Evolutionary conservation across 1,140 invertebrate genomes (phyloP).

Genomic region (Drosophila sp.): DNA sequence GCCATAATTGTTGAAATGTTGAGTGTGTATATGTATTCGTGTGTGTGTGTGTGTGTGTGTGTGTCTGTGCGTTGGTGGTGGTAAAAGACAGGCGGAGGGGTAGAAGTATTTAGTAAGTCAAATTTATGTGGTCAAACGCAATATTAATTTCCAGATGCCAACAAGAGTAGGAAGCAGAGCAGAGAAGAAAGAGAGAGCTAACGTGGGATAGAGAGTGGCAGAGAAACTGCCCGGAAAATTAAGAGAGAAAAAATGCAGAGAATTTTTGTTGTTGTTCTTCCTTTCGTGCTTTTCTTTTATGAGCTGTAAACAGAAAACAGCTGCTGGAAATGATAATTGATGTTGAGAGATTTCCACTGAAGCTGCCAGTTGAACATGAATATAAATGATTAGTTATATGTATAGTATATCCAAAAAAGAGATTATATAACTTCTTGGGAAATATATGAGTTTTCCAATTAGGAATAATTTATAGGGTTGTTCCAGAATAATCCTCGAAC

Average conservation of each 20-base stretch:
- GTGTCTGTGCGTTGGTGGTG: neutral
- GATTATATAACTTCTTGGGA: too few species aligned
- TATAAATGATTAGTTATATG: too few species aligned
- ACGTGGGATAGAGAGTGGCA: neutral
- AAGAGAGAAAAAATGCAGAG: neutral
- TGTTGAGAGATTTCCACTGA: neutral
- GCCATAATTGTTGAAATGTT: conserved; percentile 78
- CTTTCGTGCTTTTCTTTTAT: conserved; percentile 5
- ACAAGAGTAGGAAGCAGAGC: neutral
- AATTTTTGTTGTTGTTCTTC: conserved; percentile 11
- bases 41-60: conserved; percentile 19
- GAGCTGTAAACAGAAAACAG: conserved; percentile 72
- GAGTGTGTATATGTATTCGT: conserved; percentile 44
- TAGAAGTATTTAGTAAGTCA: conserved; percentile 31
- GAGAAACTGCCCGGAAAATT: conserved; percentile 11
- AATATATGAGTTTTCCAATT: too few species aligned
- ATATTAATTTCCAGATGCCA: conserved; percentile 41
- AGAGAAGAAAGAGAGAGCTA: conserved; percentile 3
- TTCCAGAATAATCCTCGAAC: too few species aligned
- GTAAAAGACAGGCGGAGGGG: neutral
- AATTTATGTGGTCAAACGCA: conserved; percentile 50
- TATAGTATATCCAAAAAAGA: too few species aligned
- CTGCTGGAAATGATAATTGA: conserved; percentile 43
- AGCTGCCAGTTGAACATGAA: conserved; percentile 15
- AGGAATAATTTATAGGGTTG: too few species aligned